Evolutionary conservation across 2,888 invertebrate species (phyloP), one percentile per base, ranked within the genome.

Genomic region (Cheilosia soror): DNA sequence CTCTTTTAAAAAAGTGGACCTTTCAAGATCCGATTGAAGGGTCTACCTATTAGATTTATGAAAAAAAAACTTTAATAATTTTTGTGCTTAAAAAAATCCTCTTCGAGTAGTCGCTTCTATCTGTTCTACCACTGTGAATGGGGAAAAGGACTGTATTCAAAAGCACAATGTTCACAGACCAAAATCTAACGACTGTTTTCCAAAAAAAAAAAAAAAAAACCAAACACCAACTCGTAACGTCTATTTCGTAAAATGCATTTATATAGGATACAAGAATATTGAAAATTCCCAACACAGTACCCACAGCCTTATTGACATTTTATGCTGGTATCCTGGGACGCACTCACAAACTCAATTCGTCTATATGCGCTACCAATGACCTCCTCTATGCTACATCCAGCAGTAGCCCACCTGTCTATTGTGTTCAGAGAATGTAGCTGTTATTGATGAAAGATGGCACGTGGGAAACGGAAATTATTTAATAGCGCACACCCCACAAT

Each of bases 361-460:
- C 60, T 25, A 51, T 25, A 51, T 20, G 20, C 20, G 40, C 63
- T 49, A 29, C 51, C 57, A 71, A 51, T 76, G 68, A 69, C 63
- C 71, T 53, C 60, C 5, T 31, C 31, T 37, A 25, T 9, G 11
- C 11, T 37, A 2, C 37, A 55, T n/a, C 84, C 80, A 75, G 75
- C 80, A 84, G 31, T 29, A 60, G 69, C 80, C 84, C 84, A 84
- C 84, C 84, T 84, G 84, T 80, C 80, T 66, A 60, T 79, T 79
- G 79, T 27, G 11, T 31, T 29, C 69, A 51, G 37, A 33, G 58
- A 51, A 27, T 49, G 33, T 37, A 37, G 4, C 27, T 20, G 33
- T 33, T 62, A 57, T 27, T 79, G 73, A 51, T 53, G 73, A 75
- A 71, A 33, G 58, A 75, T 71, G 84, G 84, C 84, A 84, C 84